Evolutionary conservation across 2,113 vertebrate genomes (phyloP).

Genomic region (Pteropus alecto): DNA sequence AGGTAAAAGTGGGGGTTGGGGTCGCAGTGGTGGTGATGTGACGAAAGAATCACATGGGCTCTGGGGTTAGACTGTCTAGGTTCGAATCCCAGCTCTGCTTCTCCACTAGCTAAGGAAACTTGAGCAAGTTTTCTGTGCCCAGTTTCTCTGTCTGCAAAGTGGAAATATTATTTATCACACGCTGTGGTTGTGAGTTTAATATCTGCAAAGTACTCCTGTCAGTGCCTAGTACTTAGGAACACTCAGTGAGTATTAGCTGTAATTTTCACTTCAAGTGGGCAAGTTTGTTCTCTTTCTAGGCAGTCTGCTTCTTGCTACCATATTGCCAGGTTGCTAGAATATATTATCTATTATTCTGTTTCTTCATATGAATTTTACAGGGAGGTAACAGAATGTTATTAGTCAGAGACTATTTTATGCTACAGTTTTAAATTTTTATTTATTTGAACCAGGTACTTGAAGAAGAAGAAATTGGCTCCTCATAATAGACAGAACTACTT

Average conservation of each 20-base stretch:
- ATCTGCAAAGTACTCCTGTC: not conserved
- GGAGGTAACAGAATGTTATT: not conserved
- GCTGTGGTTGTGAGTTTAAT: not conserved
- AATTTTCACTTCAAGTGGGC: not conserved
- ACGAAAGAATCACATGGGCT: not conserved
- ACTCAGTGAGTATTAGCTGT: not conserved
- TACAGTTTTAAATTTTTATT: not conserved
- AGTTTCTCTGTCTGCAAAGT: not conserved
- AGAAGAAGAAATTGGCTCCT: constrained; percentile 10
- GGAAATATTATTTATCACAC: not conserved
- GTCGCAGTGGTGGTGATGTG: not conserved
- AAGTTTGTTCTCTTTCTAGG: not conserved
- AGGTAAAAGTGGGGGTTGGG: not conserved
- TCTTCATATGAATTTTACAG: not conserved
- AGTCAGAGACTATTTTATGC: not conserved
- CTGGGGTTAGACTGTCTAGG: not conserved
- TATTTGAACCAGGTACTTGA: not conserved
- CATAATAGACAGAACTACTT: not conserved
- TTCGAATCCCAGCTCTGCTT: not conserved
- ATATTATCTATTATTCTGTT: not conserved
- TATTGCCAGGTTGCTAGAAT: not conserved
- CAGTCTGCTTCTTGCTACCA: not conserved
- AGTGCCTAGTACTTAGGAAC: not conserved
- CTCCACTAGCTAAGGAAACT: not conserved
- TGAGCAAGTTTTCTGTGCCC: not conserved